Percentiles rank a stretch among this genome's conserved stretches.
Conservation (phyloP, 2,113 vertebrate genomes). For the Misgurnus mizolepis region DNA sequence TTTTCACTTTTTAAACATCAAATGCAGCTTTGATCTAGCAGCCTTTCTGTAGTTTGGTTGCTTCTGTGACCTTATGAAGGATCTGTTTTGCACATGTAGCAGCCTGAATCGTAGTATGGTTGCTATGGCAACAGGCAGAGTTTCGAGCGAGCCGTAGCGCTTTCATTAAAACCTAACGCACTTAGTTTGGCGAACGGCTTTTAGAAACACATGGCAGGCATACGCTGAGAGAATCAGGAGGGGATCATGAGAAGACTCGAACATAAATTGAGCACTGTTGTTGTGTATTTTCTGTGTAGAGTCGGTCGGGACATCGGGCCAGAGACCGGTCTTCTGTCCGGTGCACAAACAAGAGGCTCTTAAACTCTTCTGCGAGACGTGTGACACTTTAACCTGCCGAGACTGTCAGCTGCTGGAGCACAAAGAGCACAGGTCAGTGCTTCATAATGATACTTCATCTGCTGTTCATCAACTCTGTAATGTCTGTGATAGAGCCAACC, state of each 20-base stretch:
- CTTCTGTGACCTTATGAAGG: background rate
- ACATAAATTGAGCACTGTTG: background rate
- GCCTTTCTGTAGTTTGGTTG: background rate
- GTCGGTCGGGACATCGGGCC: conserved; percentile 86
- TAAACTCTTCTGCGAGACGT: conserved; percentile 98
- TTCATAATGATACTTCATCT: background rate
- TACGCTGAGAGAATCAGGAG: conserved; percentile 1
- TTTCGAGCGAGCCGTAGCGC: conserved; percentile 33
- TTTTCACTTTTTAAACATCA: too few relatives aligned
- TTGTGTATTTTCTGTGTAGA: conserved; percentile 71
- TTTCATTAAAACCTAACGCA: conserved; percentile 40
- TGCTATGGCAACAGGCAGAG: conserved; percentile 54
- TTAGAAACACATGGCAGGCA: conserved; percentile 42
- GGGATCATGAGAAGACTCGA: background rate
- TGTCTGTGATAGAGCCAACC: background rate
- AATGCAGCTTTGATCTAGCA: background rate
- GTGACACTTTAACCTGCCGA: conserved; percentile 95
- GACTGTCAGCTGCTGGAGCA: conserved; percentile 98
- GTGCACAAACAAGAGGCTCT: conserved; percentile 97
- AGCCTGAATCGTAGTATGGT: conserved; percentile 20
- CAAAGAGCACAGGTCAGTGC: conserved; percentile 93
- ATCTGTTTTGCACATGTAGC: conserved; percentile 10
- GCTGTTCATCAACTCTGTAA: background rate
- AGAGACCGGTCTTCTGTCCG: conserved; percentile 96
- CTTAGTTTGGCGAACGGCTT: conserved; percentile 22